Conservation (phyloP, 2,113 vertebrate species). For the Sinocyclocheilus grahami region DNA sequence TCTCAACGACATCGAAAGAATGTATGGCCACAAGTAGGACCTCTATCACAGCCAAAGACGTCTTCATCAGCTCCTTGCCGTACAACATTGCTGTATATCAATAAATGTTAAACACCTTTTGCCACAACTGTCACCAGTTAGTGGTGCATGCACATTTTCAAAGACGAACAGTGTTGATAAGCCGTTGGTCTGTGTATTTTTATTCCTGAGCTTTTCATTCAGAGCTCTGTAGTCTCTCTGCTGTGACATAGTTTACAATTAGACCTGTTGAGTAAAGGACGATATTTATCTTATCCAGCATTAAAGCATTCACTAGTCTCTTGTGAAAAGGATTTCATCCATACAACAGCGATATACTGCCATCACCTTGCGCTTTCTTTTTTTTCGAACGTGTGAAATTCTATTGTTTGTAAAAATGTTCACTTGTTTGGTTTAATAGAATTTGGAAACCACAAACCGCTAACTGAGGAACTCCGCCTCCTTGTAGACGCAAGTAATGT, state of each 20-base stretch:
- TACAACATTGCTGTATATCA: constrained; percentile 27
- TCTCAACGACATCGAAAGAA: constrained; percentile 93
- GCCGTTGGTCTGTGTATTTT: constrained; percentile 14
- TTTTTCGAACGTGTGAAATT: constrained; percentile 43
- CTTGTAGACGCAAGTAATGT: too few relatives aligned
- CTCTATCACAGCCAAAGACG: not conserved
- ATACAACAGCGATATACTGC: constrained; percentile 60
- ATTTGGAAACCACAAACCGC: not conserved
- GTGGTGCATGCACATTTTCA: not conserved
- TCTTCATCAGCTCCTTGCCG: not conserved
- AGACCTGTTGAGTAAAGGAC: constrained; percentile 5
- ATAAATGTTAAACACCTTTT: constrained; percentile 32
- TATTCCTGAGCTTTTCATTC: constrained; percentile 23
- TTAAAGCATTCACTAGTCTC: not conserved
- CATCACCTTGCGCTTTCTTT: constrained; percentile 52
- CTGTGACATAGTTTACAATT: constrained; percentile 51
- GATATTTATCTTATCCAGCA: constrained; percentile 23
- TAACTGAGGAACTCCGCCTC: constrained; percentile 17
- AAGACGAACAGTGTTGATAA: constrained; percentile 14
- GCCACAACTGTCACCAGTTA: constrained; percentile 33
- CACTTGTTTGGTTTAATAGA: constrained; percentile 44
- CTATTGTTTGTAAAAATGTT: constrained; percentile 26
- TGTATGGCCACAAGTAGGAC: constrained; percentile 93
- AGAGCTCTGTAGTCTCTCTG: constrained; percentile 36
- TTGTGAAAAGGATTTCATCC: constrained; percentile 21